Conservation (phyloP, 2,888 invertebrate species). For the Rotaria macrura region DNA sequence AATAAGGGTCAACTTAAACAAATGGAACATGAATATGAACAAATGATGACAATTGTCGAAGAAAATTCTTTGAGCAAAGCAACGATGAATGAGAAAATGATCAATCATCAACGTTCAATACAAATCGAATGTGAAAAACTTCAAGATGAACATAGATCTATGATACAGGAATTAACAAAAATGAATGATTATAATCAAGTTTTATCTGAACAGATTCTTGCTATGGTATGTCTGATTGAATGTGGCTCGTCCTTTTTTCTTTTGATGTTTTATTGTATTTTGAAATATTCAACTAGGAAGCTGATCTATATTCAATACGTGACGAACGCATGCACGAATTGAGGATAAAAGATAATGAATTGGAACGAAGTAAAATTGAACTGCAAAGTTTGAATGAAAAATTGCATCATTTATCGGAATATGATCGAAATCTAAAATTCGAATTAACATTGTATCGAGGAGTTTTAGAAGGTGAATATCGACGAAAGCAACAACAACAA, state of each 20-base stretch:
- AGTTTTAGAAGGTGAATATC: slow-evolving; percentile 2
- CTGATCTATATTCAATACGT: neutral
- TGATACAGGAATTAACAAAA: neutral
- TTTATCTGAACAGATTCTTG: neutral
- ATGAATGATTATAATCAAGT: neutral
- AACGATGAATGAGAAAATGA: neutral
- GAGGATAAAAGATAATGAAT: neutral
- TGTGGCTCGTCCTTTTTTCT: neutral
- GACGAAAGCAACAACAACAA: slow-evolving; percentile 11
- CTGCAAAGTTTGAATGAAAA: neutral
- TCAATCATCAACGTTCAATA: neutral
- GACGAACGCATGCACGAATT: neutral
- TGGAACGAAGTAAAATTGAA: neutral
- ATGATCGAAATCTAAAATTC: slow-evolving; percentile 17
- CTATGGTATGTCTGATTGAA: neutral
- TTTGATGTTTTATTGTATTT: neutral
- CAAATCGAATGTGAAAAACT: neutral
- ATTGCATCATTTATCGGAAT: neutral
- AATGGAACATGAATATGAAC: slow-evolving; percentile 4
- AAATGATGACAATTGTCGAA: neutral
- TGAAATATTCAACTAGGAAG: neutral
- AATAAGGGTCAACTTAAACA: neutral
- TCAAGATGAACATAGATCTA: neutral
- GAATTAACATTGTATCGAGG: slow-evolving; percentile 19
- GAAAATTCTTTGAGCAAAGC: neutral